Base-by-base conservation (phyloP, 2,113 vertebrate genomes). In the Melanostigma gelatinosum region DNA sequence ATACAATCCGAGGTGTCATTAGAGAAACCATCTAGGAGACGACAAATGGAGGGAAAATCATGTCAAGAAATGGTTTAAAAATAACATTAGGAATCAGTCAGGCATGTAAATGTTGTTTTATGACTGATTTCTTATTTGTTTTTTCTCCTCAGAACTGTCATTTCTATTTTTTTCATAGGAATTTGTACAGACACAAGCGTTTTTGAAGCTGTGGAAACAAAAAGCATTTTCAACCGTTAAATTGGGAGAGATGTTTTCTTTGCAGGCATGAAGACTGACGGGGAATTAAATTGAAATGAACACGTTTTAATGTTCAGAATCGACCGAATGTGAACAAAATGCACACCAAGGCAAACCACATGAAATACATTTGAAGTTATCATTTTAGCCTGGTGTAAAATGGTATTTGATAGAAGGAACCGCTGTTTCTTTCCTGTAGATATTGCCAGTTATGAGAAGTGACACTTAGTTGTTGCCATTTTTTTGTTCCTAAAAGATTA, bases 251-350 rank as follows among this genome's bases (percentile, higher is more conserved):
- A 73, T 69, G 40, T 87, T 91, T 90, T 90, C 82, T 93, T 91
- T 93, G 93, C 96, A 83, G 93, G 85, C 89, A 90, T 95, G 88
- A 88, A 77, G 85, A 86, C 86, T 92, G 92, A 94, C 91, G 94
- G 79, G 78, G 92, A 89, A 76, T 80, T 8, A 77, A 82, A 91
- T 72, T 80, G 72, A 89, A 87, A 88, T 93, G 92, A 94, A 94
- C 94, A 93, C 91, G 93, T 93, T 94, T 93, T 94, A 94, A 92
- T 94, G 94, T 94, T 94, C 94, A 90, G 71, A 84, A 80, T 54
- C 83, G 83, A 83, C 65, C 34, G 80, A 87, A 88, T 87, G 85
- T 92, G 75, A 85, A 88, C 69, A 66, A 72, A 80, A 64, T 75
- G 66, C 74, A 77, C 74, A 89, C 52, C 61, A 15, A 85, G 61